Base-by-base conservation (phyloP, 1,140 invertebrate genomes). In the Bombus waltoni region DNA sequence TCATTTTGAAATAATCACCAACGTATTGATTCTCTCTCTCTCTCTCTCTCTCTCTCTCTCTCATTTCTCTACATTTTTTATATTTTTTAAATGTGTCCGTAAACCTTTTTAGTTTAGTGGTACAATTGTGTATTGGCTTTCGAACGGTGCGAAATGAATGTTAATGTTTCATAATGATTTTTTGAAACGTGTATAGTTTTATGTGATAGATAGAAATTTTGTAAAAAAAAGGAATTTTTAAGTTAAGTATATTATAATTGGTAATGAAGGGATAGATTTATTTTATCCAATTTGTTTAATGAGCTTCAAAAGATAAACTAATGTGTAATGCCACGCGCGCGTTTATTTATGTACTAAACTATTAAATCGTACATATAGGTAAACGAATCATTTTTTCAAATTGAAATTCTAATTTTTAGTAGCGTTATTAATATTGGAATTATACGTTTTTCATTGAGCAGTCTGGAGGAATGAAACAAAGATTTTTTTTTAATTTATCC, bases 111-210 rank as follows among this genome's bases (percentile, higher is more conserved):
- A 90, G 71, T 88, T 90, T 88, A 88, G 68, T 76, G 62, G 75
- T 85, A 82, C 47, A 81, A 81, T 89, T 86, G 82, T 32, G 89
- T 90, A 90, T 90, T 90, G 89, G 89, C 89, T 90, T 88, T 90
- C 87, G 85, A 90, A 90, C 89, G 89, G 83, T 81, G 66, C 32
- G 32, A 86, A 88, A 25, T 81, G 83, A 79, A 28, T 65, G 71
- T 79, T 82, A 75, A 75, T 72, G 42, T 72, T 89, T 75, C 10
- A 15, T 66, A 28, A 78, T n/a, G 62, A 66, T 47, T 74, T 68
- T 74, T 81, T 35, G 22, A 76, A 80, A 85, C 42, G 6, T 79
- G 53, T 80, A 73, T 70, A 80, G 59, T 84, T 72, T 70, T 66
- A 81, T 78, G 70, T 83, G 79, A 88, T 90, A 85, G 74, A n/a